These are phyloP conservation scores for Epinotia nisella DNA, from an alignment of 2,888 invertebrate genomes.

Conservation along the genomic window DNA sequence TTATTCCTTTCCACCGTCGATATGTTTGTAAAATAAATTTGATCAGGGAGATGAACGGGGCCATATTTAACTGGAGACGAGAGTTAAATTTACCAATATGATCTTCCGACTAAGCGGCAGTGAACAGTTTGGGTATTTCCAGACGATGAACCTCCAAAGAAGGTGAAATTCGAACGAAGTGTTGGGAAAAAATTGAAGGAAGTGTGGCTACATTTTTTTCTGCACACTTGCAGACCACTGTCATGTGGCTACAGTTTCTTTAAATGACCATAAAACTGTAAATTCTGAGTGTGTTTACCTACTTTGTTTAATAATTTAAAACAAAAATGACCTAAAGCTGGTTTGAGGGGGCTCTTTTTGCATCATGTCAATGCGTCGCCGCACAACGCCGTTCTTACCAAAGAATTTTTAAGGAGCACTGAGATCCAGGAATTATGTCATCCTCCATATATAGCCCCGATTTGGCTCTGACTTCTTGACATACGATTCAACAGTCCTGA, in stretches of 20 bases:
- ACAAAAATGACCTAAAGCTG: not conserved
- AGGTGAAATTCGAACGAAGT: not conserved
- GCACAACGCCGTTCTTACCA: not conserved
- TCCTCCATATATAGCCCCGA: too few species aligned
- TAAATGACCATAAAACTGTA: not conserved
- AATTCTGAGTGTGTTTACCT: not conserved
- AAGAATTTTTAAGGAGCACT: not conserved
- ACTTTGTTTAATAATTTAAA: not conserved
- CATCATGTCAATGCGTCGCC: not conserved
- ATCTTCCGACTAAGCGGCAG: not conserved
- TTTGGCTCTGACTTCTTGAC: too few species aligned
- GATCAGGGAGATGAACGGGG: not conserved
- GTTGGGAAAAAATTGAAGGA: too few species aligned
- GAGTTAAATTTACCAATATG: not conserved
- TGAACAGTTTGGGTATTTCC: not conserved
- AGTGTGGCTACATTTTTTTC: not conserved
- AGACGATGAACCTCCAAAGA: not conserved
- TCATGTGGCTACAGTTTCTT: not conserved
- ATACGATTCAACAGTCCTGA: not conserved
- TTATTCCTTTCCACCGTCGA: too few species aligned
- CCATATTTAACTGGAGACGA: not conserved
- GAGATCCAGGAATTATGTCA: too few species aligned
- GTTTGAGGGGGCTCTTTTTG: constrained; percentile 7
- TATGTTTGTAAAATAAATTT: not conserved
- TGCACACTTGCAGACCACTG: too few species aligned